phyloP scores from a whole-genome alignment of 2,888 invertebrate genomes.

The Linnaemya tessellans region DNA sequence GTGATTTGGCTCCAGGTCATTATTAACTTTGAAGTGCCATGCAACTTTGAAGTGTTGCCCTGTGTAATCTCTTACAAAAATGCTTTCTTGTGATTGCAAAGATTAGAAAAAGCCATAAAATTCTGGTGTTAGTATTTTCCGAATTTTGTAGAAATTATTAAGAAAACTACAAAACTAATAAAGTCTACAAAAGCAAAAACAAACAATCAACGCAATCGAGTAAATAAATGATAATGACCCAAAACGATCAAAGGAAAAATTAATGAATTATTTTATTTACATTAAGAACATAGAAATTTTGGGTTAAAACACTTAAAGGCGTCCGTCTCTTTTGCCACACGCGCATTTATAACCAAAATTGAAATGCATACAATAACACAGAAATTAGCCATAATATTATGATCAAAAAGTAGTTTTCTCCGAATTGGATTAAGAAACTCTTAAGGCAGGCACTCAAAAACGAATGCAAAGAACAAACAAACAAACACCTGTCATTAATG shows the following conservation, averaged over 20 bases:
- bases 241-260: slow-evolving; percentile 65
- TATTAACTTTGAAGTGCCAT: too few relatives aligned
- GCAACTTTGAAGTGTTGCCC: too few relatives aligned
- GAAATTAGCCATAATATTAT: slow-evolving; percentile 66
- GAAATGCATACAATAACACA: slow-evolving; percentile 7
- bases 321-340: slow-evolving; percentile 59
- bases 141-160: slow-evolving; percentile 12
- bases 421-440: slow-evolving; percentile 34
- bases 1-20: too few relatives aligned
- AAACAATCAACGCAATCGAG: slow-evolving; percentile 1
- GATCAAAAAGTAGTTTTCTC: slow-evolving; percentile 50
- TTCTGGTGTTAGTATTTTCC: slow-evolving; percentile 49
- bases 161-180: slow-evolving; percentile 30
- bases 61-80: neutral
- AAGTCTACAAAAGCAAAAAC: slow-evolving; percentile 9
- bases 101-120: slow-evolving; percentile 55
- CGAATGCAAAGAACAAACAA: neutral
- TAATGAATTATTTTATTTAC: slow-evolving; percentile 67
- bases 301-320: slow-evolving; percentile 67
- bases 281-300: slow-evolving; percentile 29
- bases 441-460: neutral
- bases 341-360: slow-evolving; percentile 4
- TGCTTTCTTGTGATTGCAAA: slow-evolving; percentile 1
- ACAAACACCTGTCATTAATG: slow-evolving; percentile 36
- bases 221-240: slow-evolving; percentile 17